Percentiles rank a stretch among this genome's conserved stretches.
phyloP scores from a whole-genome alignment of 2,113 vertebrate species.

The Chascanopsetta lugubris region DNA sequence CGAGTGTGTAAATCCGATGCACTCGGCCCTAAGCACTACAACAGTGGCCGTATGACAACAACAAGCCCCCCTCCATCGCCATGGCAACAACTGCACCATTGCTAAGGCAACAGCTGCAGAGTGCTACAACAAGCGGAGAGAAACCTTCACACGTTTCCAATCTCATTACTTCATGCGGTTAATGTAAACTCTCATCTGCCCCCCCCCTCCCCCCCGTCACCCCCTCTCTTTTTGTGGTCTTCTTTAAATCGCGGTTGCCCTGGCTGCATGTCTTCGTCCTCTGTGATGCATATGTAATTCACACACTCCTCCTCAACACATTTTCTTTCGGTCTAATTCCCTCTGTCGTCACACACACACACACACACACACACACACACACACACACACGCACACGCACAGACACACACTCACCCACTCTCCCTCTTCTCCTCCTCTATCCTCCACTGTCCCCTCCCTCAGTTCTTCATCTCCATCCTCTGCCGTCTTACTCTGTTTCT shows the following conservation, averaged over 20 bases:
- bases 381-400: slow-evolving; percentile 54
- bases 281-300: slow-evolving; percentile 77
- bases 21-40: slow-evolving; percentile 38
- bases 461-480: slow-evolving; percentile 73
- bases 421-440: slow-evolving; percentile 63
- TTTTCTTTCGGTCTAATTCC: slow-evolving; percentile 77
- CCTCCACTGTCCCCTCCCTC: slow-evolving; percentile 70
- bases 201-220: too few relatives aligned
- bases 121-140: slow-evolving; percentile 76
- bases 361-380: slow-evolving; percentile 26
- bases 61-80: slow-evolving; percentile 76
- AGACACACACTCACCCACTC: slow-evolving; percentile 49
- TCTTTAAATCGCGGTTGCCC: slow-evolving; percentile 37
- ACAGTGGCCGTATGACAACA: slow-evolving; percentile 74
- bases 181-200: slow-evolving; percentile 6
- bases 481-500: slow-evolving; percentile 68
- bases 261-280: slow-evolving; percentile 55
- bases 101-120: slow-evolving; percentile 83
- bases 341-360: slow-evolving; percentile 65
- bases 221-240: slow-evolving; percentile 10
- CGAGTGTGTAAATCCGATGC: slow-evolving; percentile 37
- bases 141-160: slow-evolving; percentile 53
- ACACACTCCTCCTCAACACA: slow-evolving; percentile 72
- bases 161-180: slow-evolving; percentile 27
- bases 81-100: slow-evolving; percentile 85